Evolutionary conservation across 2,113 vertebrate species (phyloP).

Genomic region (Ailuropoda melanoleuca): DNA sequence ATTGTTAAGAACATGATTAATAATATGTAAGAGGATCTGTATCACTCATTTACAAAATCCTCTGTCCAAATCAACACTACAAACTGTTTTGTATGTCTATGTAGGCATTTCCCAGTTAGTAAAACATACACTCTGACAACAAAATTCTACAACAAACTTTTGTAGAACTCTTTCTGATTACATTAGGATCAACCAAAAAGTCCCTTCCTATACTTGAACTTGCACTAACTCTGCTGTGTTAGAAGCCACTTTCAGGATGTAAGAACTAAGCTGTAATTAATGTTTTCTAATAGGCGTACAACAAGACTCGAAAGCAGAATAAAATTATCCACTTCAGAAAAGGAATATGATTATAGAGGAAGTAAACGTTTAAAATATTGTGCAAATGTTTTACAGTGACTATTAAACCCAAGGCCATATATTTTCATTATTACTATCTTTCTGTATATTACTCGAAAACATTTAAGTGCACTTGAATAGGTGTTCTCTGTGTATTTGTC

Average conservation of each 20-base stretch:
- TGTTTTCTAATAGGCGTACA: neutral
- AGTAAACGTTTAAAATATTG: neutral
- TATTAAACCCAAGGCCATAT: neutral
- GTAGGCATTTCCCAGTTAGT: neutral
- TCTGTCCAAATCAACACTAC: neutral
- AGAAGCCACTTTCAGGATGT: neutral
- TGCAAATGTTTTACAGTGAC: neutral
- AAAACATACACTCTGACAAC: neutral
- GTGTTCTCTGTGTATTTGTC: neutral
- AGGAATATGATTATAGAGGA: neutral
- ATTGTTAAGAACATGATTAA: neutral
- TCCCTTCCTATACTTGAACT: neutral
- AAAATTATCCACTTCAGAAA: neutral
- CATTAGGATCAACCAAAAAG: neutral
- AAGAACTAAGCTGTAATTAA: neutral
- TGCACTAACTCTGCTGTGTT: neutral
- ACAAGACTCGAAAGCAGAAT: neutral
- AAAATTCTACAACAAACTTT: constrained; percentile 5
- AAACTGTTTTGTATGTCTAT: neutral
- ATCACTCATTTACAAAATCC: neutral
- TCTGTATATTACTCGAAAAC: neutral
- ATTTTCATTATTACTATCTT: constrained; percentile 9
- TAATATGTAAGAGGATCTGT: neutral
- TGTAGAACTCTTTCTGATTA: neutral
- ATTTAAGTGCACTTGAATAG: neutral